phyloP scores from a whole-genome alignment of 2,888 invertebrate genomes.

The Tinea pellionella region DNA sequence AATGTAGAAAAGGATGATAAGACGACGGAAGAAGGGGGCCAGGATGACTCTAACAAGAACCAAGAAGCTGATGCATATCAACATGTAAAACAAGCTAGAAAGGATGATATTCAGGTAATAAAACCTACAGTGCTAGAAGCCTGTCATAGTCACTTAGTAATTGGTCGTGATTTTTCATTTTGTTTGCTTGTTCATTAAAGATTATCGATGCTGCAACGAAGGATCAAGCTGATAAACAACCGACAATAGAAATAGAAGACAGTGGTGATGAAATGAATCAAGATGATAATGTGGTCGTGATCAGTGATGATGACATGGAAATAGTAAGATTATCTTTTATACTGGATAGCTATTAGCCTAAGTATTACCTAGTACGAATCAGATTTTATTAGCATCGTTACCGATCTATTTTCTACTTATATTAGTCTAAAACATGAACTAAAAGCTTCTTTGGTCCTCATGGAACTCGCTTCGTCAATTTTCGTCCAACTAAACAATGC shows the following conservation, averaged over 20 bases:
- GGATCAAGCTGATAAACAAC: conserved; percentile 82
- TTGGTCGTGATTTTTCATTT: no score
- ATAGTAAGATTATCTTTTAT: no score
- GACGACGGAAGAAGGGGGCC: conserved; percentile 54
- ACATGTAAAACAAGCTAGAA: conserved; percentile 84
- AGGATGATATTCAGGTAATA: conserved; percentile 75
- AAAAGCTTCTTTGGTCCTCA: no score
- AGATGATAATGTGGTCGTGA: conserved; percentile 67
- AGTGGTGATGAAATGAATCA: conserved; percentile 66
- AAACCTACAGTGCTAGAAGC: neutral
- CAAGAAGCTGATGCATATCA: conserved; percentile 78
- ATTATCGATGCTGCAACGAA: conserved; percentile 81
- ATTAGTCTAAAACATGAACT: no score
- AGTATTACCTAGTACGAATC: no score
- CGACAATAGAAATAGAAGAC: conserved; percentile 70
- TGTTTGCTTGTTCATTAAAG: conserved; percentile 20
- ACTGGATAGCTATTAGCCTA: no score
- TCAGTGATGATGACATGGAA: conserved; percentile 49
- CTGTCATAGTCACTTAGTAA: no score
- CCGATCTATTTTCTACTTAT: no score
- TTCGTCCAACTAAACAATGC: no score
- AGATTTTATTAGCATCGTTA: no score
- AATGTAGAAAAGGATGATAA: conserved; percentile 59
- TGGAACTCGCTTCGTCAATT: no score
- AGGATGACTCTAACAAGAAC: conserved; percentile 48